phyloP scores from a whole-genome alignment of 2,797 vertebrate species.

The Premnoplex brunnescens region DNA sequence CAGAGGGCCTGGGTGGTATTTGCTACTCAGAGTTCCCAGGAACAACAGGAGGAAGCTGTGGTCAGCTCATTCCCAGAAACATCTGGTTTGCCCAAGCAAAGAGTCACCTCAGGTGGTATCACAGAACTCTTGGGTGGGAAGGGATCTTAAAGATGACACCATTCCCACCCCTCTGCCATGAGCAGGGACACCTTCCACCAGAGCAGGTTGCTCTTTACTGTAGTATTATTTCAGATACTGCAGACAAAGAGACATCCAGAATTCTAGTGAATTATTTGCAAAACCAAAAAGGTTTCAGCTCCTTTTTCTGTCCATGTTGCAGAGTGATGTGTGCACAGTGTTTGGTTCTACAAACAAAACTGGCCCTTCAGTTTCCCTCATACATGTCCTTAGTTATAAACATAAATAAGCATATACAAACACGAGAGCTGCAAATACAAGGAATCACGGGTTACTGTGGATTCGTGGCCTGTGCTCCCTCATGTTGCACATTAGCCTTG shows the following conservation, averaged over 20 bases:
- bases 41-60: not conserved
- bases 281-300: not conserved
- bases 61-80: not conserved
- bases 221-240: not conserved
- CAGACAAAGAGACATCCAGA: not conserved
- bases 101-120: accelerated
- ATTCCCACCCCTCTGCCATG: accelerated
- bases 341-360: not conserved
- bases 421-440: not conserved
- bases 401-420: not conserved
- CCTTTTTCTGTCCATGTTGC: not conserved
- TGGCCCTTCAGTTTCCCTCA: not conserved
- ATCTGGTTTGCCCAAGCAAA: not conserved
- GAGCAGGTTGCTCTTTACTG: not conserved
- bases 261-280: not conserved
- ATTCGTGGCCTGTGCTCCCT: not conserved
- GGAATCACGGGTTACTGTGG: not conserved
- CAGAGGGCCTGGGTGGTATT: not conserved
- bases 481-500: not conserved
- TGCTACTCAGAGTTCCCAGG: not conserved
- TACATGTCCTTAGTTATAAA: accelerated
- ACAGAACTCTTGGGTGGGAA: not conserved
- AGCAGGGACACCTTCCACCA: not conserved
- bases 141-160: not conserved
- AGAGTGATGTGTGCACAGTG: too few relatives aligned